Evolutionary conservation across 2,113 vertebrate genomes (phyloP).

Genomic region (Polypterus bichir): DNA sequence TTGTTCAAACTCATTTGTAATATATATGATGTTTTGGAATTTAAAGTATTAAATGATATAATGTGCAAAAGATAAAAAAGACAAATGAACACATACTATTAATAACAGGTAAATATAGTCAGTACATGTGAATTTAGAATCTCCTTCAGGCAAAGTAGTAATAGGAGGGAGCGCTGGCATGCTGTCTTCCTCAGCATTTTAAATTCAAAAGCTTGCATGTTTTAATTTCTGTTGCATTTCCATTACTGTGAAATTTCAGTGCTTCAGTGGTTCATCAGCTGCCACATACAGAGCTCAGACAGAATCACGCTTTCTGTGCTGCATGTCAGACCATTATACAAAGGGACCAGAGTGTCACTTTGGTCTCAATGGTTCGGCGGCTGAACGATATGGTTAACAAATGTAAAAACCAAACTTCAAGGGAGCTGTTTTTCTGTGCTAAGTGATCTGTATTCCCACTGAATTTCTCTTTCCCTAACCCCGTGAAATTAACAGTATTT

Average conservation of each 20-base stretch:
- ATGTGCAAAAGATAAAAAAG: too few species aligned
- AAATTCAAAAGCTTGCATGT: slow-evolving; percentile 27
- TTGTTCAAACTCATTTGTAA: too few species aligned
- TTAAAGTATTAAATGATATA: too few species aligned
- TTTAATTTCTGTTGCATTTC: slow-evolving; percentile 44
- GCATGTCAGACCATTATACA: slow-evolving; percentile 62
- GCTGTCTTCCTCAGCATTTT: too few species aligned
- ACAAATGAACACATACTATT: too few species aligned
- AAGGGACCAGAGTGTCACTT: slow-evolving; percentile 61
- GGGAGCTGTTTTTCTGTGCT: slow-evolving; percentile 78
- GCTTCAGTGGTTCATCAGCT: slow-evolving; percentile 38
- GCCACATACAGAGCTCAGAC: slow-evolving; percentile 29
- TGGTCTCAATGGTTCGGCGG: slow-evolving; percentile 79
- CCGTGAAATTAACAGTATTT: slow-evolving; percentile 99
- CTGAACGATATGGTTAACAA: slow-evolving; percentile 93
- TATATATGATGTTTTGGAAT: too few species aligned
- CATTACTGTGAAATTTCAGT: slow-evolving; percentile 46
- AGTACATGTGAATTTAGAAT: too few species aligned
- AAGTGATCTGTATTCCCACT: slow-evolving; percentile 99
- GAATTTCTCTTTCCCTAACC: slow-evolving; percentile 99
- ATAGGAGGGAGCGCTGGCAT: too few species aligned
- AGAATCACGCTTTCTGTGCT: slow-evolving; percentile 51
- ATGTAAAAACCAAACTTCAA: slow-evolving; percentile 76
- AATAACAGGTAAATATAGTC: too few species aligned
- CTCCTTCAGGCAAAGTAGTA: too few species aligned